Evolutionary conservation across 2,113 vertebrate species (phyloP).

Genomic region (Clarias batrachus): DNA sequence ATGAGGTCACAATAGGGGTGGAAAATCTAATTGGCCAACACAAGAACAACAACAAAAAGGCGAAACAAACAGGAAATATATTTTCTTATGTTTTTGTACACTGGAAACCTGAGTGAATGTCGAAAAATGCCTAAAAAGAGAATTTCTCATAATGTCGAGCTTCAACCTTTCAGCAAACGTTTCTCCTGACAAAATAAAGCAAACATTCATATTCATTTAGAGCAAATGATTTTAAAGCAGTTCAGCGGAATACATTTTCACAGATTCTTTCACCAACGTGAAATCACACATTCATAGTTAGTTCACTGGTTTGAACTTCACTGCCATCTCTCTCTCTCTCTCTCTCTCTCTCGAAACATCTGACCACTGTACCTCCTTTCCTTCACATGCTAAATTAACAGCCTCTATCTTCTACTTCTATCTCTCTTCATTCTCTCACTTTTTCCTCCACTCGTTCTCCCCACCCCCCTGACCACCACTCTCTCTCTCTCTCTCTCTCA

Average conservation of each 20-base stretch:
- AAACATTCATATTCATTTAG: background rate
- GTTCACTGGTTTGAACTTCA: background rate
- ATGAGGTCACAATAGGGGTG: no score
- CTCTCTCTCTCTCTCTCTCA: conserved; percentile 48
- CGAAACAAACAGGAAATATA: no score
- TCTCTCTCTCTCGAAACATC: background rate
- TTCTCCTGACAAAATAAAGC: background rate
- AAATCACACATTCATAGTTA: background rate
- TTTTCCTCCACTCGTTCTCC: conserved; percentile 16
- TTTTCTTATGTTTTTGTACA: no score
- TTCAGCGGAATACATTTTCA: background rate
- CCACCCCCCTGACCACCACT: conserved; percentile 23
- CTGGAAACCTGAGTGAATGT: no score
- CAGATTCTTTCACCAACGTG: background rate
- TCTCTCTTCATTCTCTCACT: background rate
- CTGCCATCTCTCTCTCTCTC: background rate
- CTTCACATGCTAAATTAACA: conserved; percentile 4
- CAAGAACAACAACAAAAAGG: no score
- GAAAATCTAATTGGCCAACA: no score
- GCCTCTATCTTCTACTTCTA: background rate
- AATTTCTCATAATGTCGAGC: no score
- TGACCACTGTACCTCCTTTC: conserved; percentile 7
- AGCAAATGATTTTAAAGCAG: background rate
- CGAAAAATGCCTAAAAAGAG: no score
- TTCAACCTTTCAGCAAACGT: background rate